Base-by-base conservation (phyloP, 1,140 invertebrate species). In the Penaeus japonicus region DNA sequence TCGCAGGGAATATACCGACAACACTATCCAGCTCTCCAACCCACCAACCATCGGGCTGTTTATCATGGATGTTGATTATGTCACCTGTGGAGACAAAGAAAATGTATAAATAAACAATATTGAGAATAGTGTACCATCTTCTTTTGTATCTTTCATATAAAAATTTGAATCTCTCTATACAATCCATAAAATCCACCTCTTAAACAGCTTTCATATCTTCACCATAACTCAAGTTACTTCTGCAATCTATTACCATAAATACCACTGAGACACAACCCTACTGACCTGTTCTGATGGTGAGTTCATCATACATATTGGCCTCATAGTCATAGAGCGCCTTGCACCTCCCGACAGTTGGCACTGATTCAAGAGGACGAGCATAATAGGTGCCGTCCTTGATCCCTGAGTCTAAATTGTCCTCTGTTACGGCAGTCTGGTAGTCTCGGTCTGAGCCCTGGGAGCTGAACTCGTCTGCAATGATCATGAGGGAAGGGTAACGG, bases 21-120 rank as follows among this genome's bases (percentile, higher is more conserved):
- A 94, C 94, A 47, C 97, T 97, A 87, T 96, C 95, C 73, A 97
- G 94, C 91, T 98, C 96, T 17, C 97, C 97, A 80, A 97, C 95
- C 97, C 97, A 98, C 97, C 97, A 98, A 10, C 97, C 97, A 92
- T 98, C 97, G n/a, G 96, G 95, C 92, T 98, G 96, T 92, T 98
- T 98, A 91, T 96, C 96, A 92, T 96, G 96, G 39, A 98, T 95
- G 87, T 96, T 96, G 90, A 98, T 96, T 18, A 97, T 93, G 92
- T 98, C 97, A 90, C 97, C 95, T 96, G 93, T n/a, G 92, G 92
- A 90, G 78, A 84, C 75, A 90, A 90, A 75, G 90, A 77, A 77
- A 81, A 47, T 47, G n/a, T 35, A 27, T 65, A 5, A 70, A 53
- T 47, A 73, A 24, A 27, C n/a, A 20, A 24, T 53, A n/a, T 89